phyloP scores from a whole-genome alignment of 2,888 invertebrate genomes.

The Cremastinae sp. region DNA sequence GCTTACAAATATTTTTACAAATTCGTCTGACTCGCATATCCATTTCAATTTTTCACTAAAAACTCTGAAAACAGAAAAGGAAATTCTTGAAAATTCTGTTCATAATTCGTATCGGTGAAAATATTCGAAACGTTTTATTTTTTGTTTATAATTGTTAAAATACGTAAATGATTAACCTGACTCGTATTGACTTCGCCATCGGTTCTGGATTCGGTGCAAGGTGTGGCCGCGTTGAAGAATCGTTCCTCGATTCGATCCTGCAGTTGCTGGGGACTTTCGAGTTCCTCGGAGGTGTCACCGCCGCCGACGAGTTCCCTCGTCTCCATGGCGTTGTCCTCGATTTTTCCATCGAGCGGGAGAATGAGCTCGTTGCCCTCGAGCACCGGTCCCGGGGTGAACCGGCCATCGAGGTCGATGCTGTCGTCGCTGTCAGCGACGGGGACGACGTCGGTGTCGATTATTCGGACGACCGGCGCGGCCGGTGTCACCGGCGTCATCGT shows the following conservation, averaged over 20 bases:
- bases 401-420: constrained; percentile 76
- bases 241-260: constrained; percentile 85
- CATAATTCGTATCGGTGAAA: too few relatives aligned
- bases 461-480: constrained; percentile 80
- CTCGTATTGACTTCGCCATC: constrained; percentile 84
- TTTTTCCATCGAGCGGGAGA: constrained; percentile 78
- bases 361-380: constrained; percentile 80
- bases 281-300: constrained; percentile 80
- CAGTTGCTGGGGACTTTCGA: constrained; percentile 81
- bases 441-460: constrained; percentile 79
- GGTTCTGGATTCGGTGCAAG: constrained; percentile 81
- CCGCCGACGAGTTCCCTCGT: constrained; percentile 75
- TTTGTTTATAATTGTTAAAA: too few relatives aligned
- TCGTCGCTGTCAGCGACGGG: constrained; percentile 79
- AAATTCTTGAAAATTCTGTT: too few relatives aligned
- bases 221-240: constrained; percentile 83
- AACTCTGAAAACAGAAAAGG: too few relatives aligned
- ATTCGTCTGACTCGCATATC: too few relatives aligned
- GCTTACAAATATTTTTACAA: too few relatives aligned
- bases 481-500: constrained; percentile 59
- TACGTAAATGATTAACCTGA: too few relatives aligned
- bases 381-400: constrained; percentile 72
- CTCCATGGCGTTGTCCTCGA: constrained; percentile 79
- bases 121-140: not conserved
- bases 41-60: too few relatives aligned